Evolutionary conservation across 2,113 vertebrate species (phyloP).

Genomic region (Isichthys henryi): DNA sequence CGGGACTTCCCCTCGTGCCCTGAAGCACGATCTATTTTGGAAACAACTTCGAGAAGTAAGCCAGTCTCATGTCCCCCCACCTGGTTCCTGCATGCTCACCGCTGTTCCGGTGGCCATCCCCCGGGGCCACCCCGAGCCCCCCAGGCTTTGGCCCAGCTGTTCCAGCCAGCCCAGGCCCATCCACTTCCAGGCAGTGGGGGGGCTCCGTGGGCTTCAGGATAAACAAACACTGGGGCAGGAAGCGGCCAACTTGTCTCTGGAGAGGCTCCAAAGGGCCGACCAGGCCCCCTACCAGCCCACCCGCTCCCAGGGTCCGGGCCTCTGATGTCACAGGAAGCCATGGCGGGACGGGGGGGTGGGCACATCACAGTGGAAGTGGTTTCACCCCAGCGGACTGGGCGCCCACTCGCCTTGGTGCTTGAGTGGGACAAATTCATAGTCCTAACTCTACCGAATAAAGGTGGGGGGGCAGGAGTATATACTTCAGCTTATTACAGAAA

Average conservation of each 20-base stretch:
- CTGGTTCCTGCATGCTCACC: neutral
- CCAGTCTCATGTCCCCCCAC: neutral
- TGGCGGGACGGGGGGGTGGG: conserved; percentile 29
- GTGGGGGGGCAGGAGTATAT: neutral
- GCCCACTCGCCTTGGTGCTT: conserved; percentile 49
- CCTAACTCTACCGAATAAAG: neutral
- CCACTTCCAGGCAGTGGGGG: conserved; percentile 36
- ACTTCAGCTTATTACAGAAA: neutral
- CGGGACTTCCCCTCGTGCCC: neutral
- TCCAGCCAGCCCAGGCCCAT: conserved; percentile 22
- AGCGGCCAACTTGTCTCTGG: conserved; percentile 42
- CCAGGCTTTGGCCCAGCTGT: conserved; percentile 6
- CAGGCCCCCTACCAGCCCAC: neutral
- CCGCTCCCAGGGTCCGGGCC: conserved; percentile 26
- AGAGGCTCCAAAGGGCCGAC: conserved; percentile 36
- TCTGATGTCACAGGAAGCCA: conserved; percentile 22
- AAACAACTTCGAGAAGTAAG: neutral
- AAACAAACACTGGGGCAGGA: conserved; percentile 50
- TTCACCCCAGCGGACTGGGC: conserved; percentile 45
- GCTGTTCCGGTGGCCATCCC: neutral
- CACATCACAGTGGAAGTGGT: conserved; percentile 62
- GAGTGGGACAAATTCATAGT: conserved; percentile 10
- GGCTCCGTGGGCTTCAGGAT: conserved; percentile 49
- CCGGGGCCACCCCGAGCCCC: neutral
- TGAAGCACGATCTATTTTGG: neutral